Evolutionary conservation across 2,113 vertebrate species (phyloP), one percentile per base, ranked within the genome.

Genomic region (Acanthisitta chloris): DNA sequence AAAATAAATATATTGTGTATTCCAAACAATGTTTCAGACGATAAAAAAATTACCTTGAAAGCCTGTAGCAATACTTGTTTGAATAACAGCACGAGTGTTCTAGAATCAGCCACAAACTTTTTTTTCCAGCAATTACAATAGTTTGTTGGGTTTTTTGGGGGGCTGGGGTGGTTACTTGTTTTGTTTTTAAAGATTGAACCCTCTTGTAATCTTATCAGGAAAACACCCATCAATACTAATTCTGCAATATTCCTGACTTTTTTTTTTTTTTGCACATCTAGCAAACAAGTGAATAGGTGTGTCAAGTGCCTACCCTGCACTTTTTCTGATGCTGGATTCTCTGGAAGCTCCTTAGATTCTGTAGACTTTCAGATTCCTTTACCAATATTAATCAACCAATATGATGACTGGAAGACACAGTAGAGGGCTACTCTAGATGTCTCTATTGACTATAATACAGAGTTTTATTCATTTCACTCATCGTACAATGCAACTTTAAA

Each of bases 361-460:
- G 72, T 34, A 97, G 91, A 94, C 84, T 94, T 95, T 83, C n/a
- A 72, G 92, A 71, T 74, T 97, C 94, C 91, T 96, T 95, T 85
- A 49, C 46, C 86, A 94, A 24, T 90, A 74, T 83, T 96, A 89
- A 95, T 95, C 2, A 6, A 90, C 34, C 62, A 58, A 65, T 76
- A 67, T 45, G 46, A 88, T 89, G 80, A 96, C 43, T 94, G 52
- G 78, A 95, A 96, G 85, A 89, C 59, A 81, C 40, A 96, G 69
- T 64, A 61, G 92, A 97, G 36, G 24, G 49, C 57, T 94, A 73
- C 78, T 95, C 81, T 29, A 70, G 79, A 92, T 88, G 82, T 82
- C 33, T 82, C 71, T 95, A 92, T 94, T 90, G 88, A 94, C 81
- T 64, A 8, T 70, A 96, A 94, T 33, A 61, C 28, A 59, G 17